Evolutionary conservation across 1,140 invertebrate species (phyloP), one percentile per base, ranked within the genome.

Genomic region (Drosophila pectinifera): DNA sequence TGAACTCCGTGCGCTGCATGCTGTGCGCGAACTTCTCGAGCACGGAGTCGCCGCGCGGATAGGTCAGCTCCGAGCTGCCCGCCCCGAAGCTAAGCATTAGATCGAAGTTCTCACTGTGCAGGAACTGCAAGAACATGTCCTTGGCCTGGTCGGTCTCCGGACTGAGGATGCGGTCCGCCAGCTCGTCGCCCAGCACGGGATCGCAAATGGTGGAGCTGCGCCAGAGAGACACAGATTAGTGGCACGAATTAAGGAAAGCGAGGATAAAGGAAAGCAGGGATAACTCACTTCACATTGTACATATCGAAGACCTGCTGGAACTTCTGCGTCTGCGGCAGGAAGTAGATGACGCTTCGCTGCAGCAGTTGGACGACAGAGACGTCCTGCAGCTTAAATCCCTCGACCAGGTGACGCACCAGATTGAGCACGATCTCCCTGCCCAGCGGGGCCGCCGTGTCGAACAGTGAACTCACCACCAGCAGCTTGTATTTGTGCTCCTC

Each of bases 381-480:
- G 85, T 97, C 94, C 10, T 94, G 94, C 26, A 95, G 93, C 39
- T 93, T 91, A 91, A 95, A 95, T 1, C 96, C 97, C 54, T 93
- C 94, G 10, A 96, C 88, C 14, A 99, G 93, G 93, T 99, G 97
- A 0, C 96, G 94, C 0, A 96, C 95, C 46, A 99, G 93, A 91
- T 97, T 95, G 1, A 98, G 84, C 0, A 96, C 91, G 31, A 99
- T 94, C 92, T 99, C 98, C 63, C 97, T 94, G 0, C 97, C 97
- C 14, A 96, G 92, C 2, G 97, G 96, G 81, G 98, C 96, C 1
- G 72, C 63, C 8, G 96, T 95, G 6, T 95, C 96, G 90, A 96
- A 97, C 28, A 98, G 86, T 24, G 97, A 97, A 34, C 97, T 97
- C 13, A 98, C 93, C 20, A 99, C 91, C 5, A 95, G 95, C 16